Conservation (phyloP, 2,888 invertebrate species). For the Theretra japonica region DNA sequence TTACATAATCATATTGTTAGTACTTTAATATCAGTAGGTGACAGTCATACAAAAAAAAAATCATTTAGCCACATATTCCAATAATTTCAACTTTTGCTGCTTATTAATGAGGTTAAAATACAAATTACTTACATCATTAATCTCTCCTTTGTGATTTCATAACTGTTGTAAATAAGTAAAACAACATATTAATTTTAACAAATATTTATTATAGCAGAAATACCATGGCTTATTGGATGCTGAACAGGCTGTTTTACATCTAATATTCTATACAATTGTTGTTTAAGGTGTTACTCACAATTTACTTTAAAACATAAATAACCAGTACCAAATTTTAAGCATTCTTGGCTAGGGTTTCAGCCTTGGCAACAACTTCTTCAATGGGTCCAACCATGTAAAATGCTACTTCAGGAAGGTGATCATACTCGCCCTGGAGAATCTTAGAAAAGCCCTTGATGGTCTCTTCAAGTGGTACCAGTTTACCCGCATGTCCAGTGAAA, state of each 20-base stretch:
- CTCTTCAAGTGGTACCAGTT: conserved; percentile 93
- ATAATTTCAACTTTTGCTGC: too few species aligned
- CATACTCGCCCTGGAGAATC: conserved; percentile 93
- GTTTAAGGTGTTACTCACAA: not conserved
- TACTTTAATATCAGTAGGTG: too few species aligned
- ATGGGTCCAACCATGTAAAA: conserved; percentile 98
- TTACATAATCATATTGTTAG: too few species aligned
- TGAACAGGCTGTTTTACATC: conserved; percentile 1
- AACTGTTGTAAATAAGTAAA: not conserved
- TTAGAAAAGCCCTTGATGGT: conserved; percentile 95
- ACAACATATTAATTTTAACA: not conserved
- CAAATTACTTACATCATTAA: too few species aligned
- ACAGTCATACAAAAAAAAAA: too few species aligned
- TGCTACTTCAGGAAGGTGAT: conserved; percentile 96
- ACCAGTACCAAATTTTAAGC: conserved; percentile 85
- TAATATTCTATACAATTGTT: conserved; percentile 6
- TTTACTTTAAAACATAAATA: conserved; percentile 74
- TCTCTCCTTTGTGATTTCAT: too few species aligned
- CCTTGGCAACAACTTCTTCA: conserved; percentile 94
- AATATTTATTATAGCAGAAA: conserved; percentile 12
- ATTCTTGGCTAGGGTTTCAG: conserved; percentile 90
- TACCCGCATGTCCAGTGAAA: conserved; percentile 96
- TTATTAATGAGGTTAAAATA: too few species aligned
- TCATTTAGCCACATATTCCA: too few species aligned
- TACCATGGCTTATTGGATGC: not conserved